Evolutionary conservation across 1,140 invertebrate species (phyloP), one percentile per base, ranked within the genome.

Genomic region (Heliothis virescens): DNA sequence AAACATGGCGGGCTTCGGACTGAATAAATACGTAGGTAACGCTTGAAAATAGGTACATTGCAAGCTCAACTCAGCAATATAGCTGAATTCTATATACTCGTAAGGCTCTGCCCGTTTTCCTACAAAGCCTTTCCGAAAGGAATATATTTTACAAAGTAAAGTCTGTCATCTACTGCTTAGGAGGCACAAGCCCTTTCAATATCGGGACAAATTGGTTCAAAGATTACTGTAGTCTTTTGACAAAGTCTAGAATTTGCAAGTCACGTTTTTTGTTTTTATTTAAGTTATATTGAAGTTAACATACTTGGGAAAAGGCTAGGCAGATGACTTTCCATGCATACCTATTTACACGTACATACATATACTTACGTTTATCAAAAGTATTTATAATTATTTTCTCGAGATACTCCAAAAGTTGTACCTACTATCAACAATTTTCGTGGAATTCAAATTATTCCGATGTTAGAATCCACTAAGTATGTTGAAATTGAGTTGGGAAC

Each of bases 131-230:
- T 26, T 60, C 18, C 55, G 57, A 60, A 41, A 60, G 21, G 21
- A 60, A 60, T 26, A 60, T 26, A 60, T 60, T 60, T 60, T 60
- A 59, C 13, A 60, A 26, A 21, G 55, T 3, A 60, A 5, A 60
- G 57, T 15, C 21, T 60, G 21, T 26, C 12, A 60, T 60, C 2
- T 60, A 60, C 11, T 29, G 57, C 21, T 29, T 29, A 60, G 11
- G 7, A 4, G 57, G 55, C 12, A 60, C 41, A n/a, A 63, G 29
- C 29, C 29, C 62, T 63, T 63, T 63, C 34, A 63, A 47, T 47
- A 47, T 63, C 62, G 21, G 29, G 15, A 63, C 62, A 63, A 16
- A 63, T 47, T 63, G 62, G 62, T n/a, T 63, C 9, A n/a, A 63
- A 26, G 29, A 29, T 63, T 29, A 29, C 57, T 57, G 52, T n/a